A percentile compares a stretch with the other conserved stretches of the same genome.
These are phyloP conservation scores for Myotis lucifugus DNA, from an alignment of 2,113 vertebrate species.

Conservation along the genomic window DNA sequence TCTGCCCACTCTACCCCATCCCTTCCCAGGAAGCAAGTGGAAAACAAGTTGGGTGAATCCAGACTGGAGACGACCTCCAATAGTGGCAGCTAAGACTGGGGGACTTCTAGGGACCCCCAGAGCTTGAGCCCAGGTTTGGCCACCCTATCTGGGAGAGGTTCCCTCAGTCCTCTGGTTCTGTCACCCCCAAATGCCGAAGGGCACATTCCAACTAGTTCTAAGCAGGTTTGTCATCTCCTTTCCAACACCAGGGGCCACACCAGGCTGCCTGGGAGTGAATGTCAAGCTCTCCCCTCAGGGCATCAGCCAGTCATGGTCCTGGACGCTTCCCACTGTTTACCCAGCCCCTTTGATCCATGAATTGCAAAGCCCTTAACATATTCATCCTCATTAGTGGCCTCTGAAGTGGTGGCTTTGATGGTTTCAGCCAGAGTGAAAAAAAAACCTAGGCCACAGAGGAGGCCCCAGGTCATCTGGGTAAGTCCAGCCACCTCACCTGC, in stretches of 20 bases:
- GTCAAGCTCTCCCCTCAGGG: not conserved
- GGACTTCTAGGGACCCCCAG: not conserved
- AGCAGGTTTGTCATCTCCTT: not conserved
- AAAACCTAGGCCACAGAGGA: constrained; percentile 14
- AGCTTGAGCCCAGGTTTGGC: not conserved
- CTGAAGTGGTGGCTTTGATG: constrained; percentile 76
- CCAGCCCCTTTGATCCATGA: constrained; percentile 68
- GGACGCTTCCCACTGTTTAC: constrained; percentile 68
- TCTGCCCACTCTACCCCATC: not conserved
- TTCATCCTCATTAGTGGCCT: constrained; percentile 62
- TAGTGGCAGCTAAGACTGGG: not conserved
- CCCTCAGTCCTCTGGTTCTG: not conserved
- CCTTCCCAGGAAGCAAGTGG: not conserved
- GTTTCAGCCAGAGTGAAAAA: constrained; percentile 6
- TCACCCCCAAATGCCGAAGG: not conserved
- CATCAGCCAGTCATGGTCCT: constrained; percentile 34
- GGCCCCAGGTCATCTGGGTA: constrained; percentile 19
- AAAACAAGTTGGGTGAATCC: not conserved
- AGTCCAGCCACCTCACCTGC: constrained; percentile 11
- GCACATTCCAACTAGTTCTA: not conserved
- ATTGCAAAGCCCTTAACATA: constrained; percentile 60
- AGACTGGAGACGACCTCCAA: not conserved
- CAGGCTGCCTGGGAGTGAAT: not conserved
- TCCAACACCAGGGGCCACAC: not conserved
- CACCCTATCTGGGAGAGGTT: not conserved